A percentile compares a stretch with the other conserved stretches of the same genome.
These are phyloP conservation scores for Gastracanthus pulcherrimus DNA, from an alignment of 2,888 invertebrate genomes.

Conservation along the genomic window DNA sequence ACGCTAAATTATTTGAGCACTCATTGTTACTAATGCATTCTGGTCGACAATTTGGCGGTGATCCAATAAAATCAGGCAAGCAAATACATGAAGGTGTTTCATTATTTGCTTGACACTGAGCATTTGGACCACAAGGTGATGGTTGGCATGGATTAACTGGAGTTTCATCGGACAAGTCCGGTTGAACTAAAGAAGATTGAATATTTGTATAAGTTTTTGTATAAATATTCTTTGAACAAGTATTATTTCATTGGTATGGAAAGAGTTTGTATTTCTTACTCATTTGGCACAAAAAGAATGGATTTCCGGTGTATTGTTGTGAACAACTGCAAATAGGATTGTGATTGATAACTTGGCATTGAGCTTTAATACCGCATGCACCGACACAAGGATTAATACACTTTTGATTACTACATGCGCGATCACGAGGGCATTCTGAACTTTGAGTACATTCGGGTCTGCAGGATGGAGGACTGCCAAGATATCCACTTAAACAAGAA, in stretches of 20 bases:
- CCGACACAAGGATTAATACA: slow-evolving; percentile 78
- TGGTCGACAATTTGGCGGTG: slow-evolving; percentile 78
- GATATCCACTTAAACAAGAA: slow-evolving; percentile 76
- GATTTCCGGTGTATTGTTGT: slow-evolving; percentile 75
- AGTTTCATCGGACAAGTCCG: slow-evolving; percentile 30
- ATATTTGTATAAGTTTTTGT: background rate
- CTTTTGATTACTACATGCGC: slow-evolving; percentile 76
- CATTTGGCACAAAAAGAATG: slow-evolving; percentile 72
- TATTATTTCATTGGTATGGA: background rate
- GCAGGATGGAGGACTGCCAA: slow-evolving; percentile 76
- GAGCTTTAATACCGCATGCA: slow-evolving; percentile 78
- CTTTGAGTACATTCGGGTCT: slow-evolving; percentile 76
- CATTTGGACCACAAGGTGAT: slow-evolving; percentile 78
- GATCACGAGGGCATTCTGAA: slow-evolving; percentile 79
- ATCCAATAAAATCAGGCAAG: slow-evolving; percentile 76
- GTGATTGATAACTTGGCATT: slow-evolving; percentile 78
- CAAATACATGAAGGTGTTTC: slow-evolving; percentile 80
- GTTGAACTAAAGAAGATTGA: slow-evolving; percentile 4
- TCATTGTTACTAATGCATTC: slow-evolving; percentile 77
- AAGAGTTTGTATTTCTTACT: slow-evolving; percentile 51
- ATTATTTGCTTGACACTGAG: slow-evolving; percentile 76
- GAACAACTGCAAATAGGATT: slow-evolving; percentile 79
- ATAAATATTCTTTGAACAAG: background rate
- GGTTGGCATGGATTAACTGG: slow-evolving; percentile 77
- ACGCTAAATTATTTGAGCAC: slow-evolving; percentile 75